phyloP scores from a whole-genome alignment of 2,888 invertebrate genomes.

The Biston betularia region DNA sequence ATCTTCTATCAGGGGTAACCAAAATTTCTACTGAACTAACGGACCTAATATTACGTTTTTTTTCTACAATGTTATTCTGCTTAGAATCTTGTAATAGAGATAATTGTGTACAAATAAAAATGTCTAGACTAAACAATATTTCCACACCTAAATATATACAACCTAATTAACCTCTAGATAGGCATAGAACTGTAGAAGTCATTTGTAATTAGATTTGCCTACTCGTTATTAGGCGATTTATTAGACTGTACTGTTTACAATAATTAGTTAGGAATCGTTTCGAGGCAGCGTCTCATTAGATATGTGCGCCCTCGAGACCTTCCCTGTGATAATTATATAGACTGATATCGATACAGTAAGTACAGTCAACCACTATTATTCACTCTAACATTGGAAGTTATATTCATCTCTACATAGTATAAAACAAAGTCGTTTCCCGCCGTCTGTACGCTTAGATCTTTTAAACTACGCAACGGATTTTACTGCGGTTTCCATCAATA shows the following conservation, averaged over 20 bases:
- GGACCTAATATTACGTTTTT: too few relatives aligned
- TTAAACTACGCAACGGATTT: too few relatives aligned
- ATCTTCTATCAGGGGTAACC: too few relatives aligned
- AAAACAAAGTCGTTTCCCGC: too few relatives aligned
- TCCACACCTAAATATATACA: neutral
- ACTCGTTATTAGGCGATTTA: conserved; percentile 20
- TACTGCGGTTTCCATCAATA: too few relatives aligned
- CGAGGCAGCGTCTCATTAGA: conserved; percentile 45
- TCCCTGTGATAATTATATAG: conserved; percentile 45
- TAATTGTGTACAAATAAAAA: neutral
- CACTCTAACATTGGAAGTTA: neutral
- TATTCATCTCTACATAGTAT: too few relatives aligned
- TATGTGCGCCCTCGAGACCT: conserved; percentile 61
- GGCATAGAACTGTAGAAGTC: neutral
- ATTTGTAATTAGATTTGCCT: conserved; percentile 12
- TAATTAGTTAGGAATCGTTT: conserved; percentile 38
- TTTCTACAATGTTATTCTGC: too few relatives aligned
- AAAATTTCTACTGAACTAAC: too few relatives aligned
- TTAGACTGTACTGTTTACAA: neutral
- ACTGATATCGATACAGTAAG: conserved; percentile 27
- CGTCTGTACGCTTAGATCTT: too few relatives aligned
- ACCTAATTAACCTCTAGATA: conserved; percentile 3
- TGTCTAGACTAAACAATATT: conserved; percentile 4
- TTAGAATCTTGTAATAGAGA: neutral
- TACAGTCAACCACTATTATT: conserved; percentile 18